A percentile compares a stretch with the other conserved stretches of the same genome.
Evolutionary conservation across 2,888 invertebrate genomes (phyloP).

Genomic region (Caenorhabditis zanzibari): DNA sequence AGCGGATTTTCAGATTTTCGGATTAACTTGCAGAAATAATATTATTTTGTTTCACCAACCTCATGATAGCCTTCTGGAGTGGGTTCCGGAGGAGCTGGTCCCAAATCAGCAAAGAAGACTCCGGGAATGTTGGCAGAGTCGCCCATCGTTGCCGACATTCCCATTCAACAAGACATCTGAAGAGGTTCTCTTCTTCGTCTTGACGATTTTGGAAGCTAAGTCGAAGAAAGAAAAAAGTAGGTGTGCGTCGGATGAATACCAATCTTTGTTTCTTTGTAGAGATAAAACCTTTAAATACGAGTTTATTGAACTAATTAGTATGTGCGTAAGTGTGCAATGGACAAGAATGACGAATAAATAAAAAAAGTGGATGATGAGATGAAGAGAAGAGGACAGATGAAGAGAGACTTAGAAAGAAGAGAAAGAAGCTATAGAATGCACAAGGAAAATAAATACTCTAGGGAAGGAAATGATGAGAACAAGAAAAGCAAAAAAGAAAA

Average conservation of each 20-base stretch:
- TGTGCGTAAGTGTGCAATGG: constrained; percentile 37
- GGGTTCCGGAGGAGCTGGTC: constrained; percentile 68
- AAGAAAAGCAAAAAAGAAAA: constrained; percentile 33
- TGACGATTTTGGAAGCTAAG: neutral
- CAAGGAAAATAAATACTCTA: constrained; percentile 50
- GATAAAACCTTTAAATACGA: constrained; percentile 7
- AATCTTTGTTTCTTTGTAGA: constrained; percentile 14
- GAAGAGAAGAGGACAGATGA: constrained; percentile 16
- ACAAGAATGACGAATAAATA: constrained; percentile 28
- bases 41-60: constrained; percentile 55
- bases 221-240: neutral
- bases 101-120: constrained; percentile 73
- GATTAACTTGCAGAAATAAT: neutral
- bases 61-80: constrained; percentile 72
- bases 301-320: constrained; percentile 48
- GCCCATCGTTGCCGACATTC: constrained; percentile 57
- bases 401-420: constrained; percentile 22
- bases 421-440: constrained; percentile 51
- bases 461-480: constrained; percentile 43
- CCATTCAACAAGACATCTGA: constrained; percentile 54
- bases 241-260: constrained; percentile 20
- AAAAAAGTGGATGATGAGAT: constrained; percentile 27
- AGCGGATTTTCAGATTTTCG: neutral
- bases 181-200: neutral
- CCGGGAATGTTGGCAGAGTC: constrained; percentile 55